These are phyloP conservation scores for Pyrrhosoma nymphula DNA, from an alignment of 2,888 invertebrate genomes.

Conservation along the genomic window DNA sequence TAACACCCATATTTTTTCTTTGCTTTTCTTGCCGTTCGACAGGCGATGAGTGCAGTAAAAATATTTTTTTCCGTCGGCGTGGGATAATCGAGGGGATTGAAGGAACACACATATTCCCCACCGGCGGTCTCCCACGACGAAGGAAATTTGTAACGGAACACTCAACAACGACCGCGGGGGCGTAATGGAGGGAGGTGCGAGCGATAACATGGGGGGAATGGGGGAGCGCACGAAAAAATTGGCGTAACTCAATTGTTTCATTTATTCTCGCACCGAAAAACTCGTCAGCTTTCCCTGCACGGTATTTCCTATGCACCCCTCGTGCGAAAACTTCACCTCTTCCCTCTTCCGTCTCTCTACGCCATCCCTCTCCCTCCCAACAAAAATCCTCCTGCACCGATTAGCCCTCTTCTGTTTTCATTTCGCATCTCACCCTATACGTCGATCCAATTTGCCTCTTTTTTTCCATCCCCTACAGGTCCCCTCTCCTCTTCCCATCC, in stretches of 20 bases:
- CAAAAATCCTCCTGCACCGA: background rate
- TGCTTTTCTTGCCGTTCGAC: background rate
- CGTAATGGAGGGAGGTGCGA: background rate
- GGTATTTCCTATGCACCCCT: conserved; percentile 4
- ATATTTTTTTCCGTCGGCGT: conserved; percentile 22
- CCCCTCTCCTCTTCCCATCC: background rate
- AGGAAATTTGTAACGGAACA: conserved; percentile 49
- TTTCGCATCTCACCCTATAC: conserved; percentile 55
- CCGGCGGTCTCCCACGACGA: background rate
- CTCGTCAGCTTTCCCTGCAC: background rate
- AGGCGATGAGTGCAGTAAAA: conserved; percentile 7
- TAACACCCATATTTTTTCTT: background rate
- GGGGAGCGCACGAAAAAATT: background rate
- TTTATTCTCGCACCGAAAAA: background rate
- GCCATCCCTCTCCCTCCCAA: background rate
- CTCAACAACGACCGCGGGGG: background rate
- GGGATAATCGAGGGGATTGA: conserved; percentile 47
- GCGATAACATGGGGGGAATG: background rate
- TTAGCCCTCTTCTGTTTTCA: conserved; percentile 66
- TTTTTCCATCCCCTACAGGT: background rate
- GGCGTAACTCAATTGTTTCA: conserved; percentile 44
- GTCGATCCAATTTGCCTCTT: conserved; percentile 60
- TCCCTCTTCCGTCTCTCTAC: background rate
- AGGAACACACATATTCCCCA: conserved; percentile 19
- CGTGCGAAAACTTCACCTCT: background rate